Conservation (phyloP, 2,888 invertebrate species). For the Myopa tessellatipennis region DNA sequence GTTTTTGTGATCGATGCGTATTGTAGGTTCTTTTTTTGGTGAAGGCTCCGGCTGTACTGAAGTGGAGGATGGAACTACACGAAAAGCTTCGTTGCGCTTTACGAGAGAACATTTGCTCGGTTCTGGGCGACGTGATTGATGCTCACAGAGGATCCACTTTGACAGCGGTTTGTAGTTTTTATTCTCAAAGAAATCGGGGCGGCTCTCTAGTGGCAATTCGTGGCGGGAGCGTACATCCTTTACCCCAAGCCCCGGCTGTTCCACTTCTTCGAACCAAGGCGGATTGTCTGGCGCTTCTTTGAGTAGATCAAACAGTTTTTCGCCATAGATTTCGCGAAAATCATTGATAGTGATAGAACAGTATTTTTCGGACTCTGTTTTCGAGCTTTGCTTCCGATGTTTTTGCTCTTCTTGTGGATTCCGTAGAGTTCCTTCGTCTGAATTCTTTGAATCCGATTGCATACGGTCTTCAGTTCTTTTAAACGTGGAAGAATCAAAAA, state of each 20-base stretch:
- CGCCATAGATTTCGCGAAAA: conserved; percentile 65
- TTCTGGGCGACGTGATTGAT: conserved; percentile 49
- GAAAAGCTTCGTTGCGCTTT: conserved; percentile 60
- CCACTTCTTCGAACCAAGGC: conserved; percentile 67
- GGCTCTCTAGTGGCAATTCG: conserved; percentile 53
- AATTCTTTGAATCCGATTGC: conserved; percentile 38
- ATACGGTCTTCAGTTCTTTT: conserved; percentile 35
- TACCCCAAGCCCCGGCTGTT: conserved; percentile 41
- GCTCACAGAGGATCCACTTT: conserved; percentile 61
- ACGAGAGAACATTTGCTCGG: conserved; percentile 54
- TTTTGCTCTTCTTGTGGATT: neutral
- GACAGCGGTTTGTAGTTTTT: conserved; percentile 65
- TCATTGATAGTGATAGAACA: conserved; percentile 65
- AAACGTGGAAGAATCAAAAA: conserved; percentile 61
- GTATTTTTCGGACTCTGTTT: conserved; percentile 60
- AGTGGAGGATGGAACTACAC: conserved; percentile 51
- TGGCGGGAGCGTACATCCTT: neutral
- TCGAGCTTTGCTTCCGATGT: conserved; percentile 22
- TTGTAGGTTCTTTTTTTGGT: conserved; percentile 46
- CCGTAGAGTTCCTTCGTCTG: conserved; percentile 13
- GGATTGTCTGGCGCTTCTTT: conserved; percentile 65
- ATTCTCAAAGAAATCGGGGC: conserved; percentile 61
- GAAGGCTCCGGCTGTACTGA: neutral
- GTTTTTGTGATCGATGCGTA: too few species aligned
- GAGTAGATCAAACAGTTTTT: conserved; percentile 60